Evolutionary conservation across 2,888 invertebrate genomes (phyloP).

Genomic region (Mactromeris polynyma): DNA sequence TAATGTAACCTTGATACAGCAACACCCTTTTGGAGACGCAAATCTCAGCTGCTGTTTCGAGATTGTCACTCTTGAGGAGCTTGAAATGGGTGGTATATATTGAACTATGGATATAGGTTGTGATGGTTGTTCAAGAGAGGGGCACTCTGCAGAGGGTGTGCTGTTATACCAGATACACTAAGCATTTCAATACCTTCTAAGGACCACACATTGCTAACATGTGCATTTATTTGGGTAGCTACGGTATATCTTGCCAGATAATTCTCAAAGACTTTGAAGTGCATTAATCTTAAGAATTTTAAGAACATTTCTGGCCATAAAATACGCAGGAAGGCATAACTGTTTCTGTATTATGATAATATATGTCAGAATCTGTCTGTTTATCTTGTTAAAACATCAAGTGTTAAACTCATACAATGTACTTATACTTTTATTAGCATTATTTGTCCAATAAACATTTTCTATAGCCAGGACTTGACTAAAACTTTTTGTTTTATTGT

Average conservation of each 20-base stretch:
- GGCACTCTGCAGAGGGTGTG: too few relatives aligned
- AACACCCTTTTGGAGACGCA: too few relatives aligned
- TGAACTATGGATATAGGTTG: too few relatives aligned
- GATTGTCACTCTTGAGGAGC: too few relatives aligned
- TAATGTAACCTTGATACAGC: too few relatives aligned
- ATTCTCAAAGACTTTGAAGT: neutral
- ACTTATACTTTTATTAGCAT: neutral
- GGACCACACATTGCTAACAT: neutral
- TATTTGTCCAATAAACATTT: neutral
- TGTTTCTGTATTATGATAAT: neutral
- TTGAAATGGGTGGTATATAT: too few relatives aligned
- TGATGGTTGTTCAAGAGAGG: too few relatives aligned
- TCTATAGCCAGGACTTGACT: neutral
- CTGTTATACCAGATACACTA: too few relatives aligned
- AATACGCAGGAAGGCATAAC: neutral
- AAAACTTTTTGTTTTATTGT: neutral
- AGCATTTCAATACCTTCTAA: too few relatives aligned
- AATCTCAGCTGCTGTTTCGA: too few relatives aligned
- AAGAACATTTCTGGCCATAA: conserved; percentile 1
- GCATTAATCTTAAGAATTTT: neutral
- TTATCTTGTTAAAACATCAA: neutral
- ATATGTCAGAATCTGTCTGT: neutral
- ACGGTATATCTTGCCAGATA: neutral
- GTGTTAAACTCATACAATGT: neutral
- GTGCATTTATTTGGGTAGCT: neutral